Evolutionary conservation across 2,113 vertebrate species (phyloP).

Genomic region (Sapayoa aenigma): DNA sequence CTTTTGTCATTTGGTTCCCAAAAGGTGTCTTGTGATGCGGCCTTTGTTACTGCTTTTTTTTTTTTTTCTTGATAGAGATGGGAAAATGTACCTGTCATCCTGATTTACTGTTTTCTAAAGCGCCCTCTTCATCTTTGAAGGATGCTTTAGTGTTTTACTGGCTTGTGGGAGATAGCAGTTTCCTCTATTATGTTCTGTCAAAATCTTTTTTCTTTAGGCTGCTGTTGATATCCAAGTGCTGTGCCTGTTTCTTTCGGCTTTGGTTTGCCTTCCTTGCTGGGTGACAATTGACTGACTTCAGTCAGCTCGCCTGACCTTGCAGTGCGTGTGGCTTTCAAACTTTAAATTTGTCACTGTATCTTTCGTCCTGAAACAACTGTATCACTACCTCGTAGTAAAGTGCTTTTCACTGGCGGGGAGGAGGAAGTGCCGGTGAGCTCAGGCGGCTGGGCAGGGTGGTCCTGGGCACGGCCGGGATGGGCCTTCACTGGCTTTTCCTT

Average conservation of each 20-base stretch:
- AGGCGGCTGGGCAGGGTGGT: accelerated
- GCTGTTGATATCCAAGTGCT: background rate
- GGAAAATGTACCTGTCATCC: background rate
- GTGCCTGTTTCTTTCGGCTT: background rate
- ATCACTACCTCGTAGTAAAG: background rate
- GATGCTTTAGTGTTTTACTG: background rate
- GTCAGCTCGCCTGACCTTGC: background rate
- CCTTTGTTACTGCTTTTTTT: background rate
- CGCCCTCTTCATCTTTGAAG: background rate
- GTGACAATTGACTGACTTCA: background rate
- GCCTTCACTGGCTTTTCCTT: background rate
- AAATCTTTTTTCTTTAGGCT: background rate
- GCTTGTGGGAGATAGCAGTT: background rate
- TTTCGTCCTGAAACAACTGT: background rate
- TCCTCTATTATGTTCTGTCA: background rate
- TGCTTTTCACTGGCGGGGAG: background rate
- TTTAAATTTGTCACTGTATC: background rate
- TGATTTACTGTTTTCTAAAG: background rate
- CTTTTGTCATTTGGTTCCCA: background rate
- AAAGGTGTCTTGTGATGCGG: background rate
- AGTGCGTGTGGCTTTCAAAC: background rate
- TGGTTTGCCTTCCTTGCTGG: background rate
- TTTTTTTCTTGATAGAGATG: background rate
- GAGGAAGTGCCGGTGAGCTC: background rate
- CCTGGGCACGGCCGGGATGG: background rate